phyloP scores from a whole-genome alignment of 2,797 vertebrate genomes.

The Babyrousa celebensis region DNA sequence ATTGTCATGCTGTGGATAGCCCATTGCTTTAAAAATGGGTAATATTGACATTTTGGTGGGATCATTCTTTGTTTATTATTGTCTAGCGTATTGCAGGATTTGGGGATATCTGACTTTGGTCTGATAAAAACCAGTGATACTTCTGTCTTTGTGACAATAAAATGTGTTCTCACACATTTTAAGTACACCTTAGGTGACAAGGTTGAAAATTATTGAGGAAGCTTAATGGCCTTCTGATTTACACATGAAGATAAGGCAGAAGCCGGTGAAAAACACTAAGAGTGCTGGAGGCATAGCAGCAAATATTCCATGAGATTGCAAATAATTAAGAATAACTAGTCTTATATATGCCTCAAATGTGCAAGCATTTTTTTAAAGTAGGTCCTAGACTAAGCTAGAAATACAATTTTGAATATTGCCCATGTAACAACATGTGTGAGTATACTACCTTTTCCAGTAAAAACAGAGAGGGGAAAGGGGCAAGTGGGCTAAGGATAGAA shows the following conservation, averaged over 20 bases:
- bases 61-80: background rate
- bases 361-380: background rate
- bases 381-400: background rate
- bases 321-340: background rate
- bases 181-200: background rate
- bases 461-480: background rate
- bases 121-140: background rate
- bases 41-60: background rate
- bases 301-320: background rate
- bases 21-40: constrained; percentile 31
- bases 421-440: background rate
- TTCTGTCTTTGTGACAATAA: background rate
- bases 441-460: background rate
- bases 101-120: background rate
- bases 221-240: background rate
- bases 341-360: background rate
- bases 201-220: background rate
- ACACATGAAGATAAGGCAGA: background rate
- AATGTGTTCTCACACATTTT: background rate
- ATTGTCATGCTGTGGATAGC: background rate
- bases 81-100: background rate
- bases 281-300: background rate
- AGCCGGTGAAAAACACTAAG: too few species aligned
- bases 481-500: fast-evolving
- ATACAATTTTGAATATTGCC: background rate